These are phyloP conservation scores for Agrypnia vestita DNA, from an alignment of 1,140 invertebrate species.

Conservation along the genomic window DNA sequence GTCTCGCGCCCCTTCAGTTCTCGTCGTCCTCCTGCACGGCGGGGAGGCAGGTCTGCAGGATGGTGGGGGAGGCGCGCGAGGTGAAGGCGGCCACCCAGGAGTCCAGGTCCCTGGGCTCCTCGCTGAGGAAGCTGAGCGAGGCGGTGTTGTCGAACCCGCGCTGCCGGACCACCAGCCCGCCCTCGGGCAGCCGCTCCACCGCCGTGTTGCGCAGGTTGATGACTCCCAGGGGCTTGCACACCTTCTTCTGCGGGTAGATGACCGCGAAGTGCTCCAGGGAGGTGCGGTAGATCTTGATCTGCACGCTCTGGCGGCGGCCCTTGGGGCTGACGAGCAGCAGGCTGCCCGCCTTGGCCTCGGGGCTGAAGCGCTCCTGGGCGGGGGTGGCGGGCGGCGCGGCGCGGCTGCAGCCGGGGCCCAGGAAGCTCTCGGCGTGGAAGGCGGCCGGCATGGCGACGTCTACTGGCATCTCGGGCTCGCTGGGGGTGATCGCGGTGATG, in stretches of 20 bases:
- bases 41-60: constrained; percentile 75
- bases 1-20: constrained; percentile 63
- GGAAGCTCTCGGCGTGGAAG: constrained; percentile 58
- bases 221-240: constrained; percentile 77
- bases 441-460: constrained; percentile 58
- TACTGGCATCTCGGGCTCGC: constrained; percentile 48
- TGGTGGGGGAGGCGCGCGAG: constrained; percentile 69
- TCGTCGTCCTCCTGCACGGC: constrained; percentile 78
- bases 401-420: too few relatives aligned
- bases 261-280: constrained; percentile 80
- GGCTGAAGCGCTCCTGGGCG: constrained; percentile 71
- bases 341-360: constrained; percentile 78
- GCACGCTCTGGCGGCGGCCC: constrained; percentile 75
- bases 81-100: constrained; percentile 78
- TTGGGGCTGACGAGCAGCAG: constrained; percentile 75
- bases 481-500: not conserved
- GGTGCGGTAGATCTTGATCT: constrained; percentile 79
- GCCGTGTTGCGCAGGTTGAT: constrained; percentile 77
- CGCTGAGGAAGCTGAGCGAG: constrained; percentile 75
- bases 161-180: constrained; percentile 74
- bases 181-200: constrained; percentile 72
- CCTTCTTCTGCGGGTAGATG: constrained; percentile 78
- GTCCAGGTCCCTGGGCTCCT: constrained; percentile 75
- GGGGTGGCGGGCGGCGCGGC: constrained; percentile 52
- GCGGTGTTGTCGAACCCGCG: constrained; percentile 77